Evolutionary conservation across 2,888 invertebrate species (phyloP).

Genomic region (Hirtodrosophila alboralis): DNA sequence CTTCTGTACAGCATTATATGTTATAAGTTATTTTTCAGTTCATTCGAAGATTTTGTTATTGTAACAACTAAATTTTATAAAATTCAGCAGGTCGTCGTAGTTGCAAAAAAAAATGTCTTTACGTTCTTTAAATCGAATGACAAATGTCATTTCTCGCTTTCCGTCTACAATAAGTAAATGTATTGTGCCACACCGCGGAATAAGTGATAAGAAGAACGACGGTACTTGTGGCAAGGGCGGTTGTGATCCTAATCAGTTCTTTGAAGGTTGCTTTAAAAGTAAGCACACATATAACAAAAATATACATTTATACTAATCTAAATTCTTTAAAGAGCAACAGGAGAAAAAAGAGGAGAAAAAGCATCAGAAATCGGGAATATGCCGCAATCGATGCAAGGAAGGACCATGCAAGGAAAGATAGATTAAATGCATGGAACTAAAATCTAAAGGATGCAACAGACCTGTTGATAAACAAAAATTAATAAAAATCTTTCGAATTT

Average conservation of each 20-base stretch:
- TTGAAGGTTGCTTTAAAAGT: conserved; percentile 41
- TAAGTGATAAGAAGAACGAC: conserved; percentile 28
- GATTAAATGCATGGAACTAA: background rate
- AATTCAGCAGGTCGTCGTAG: conserved; percentile 10
- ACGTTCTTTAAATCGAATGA: conserved; percentile 10
- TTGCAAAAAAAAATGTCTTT: no score
- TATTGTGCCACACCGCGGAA: conserved; percentile 7
- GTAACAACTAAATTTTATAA: conserved; percentile 5
- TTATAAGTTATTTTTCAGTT: conserved; percentile 1
- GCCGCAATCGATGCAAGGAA: conserved; percentile 25
- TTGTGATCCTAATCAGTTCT: conserved; percentile 19
- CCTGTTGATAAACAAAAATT: conserved; percentile 5
- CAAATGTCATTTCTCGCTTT: conserved; percentile 1
- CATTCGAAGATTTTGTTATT: background rate
- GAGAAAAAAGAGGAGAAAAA: conserved; percentile 8
- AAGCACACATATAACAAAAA: background rate
- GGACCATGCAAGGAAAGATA: conserved; percentile 29
- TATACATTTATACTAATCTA: no score
- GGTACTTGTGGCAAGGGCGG: conserved; percentile 4
- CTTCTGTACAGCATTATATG: background rate
- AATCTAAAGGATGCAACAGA: background rate
- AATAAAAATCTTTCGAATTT: no score
- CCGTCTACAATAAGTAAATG: background rate
- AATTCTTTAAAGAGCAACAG: background rate
- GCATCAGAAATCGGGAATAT: conserved; percentile 5